Evolutionary conservation across 2,797 vertebrate species (phyloP).

Genomic region (Tiaroga cobitis): DNA sequence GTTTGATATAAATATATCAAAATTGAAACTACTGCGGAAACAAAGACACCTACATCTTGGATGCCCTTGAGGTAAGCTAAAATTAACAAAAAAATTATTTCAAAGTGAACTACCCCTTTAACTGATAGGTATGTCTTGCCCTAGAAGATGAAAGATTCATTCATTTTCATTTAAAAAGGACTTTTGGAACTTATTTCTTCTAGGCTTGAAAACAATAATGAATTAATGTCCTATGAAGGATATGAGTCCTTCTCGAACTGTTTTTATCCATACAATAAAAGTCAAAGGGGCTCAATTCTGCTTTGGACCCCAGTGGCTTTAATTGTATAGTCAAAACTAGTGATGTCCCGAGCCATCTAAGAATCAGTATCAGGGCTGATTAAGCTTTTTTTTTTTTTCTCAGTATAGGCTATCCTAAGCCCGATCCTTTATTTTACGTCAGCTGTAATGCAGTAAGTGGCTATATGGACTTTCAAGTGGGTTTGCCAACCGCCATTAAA

Average conservation of each 20-base stretch:
- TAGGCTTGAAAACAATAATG: background rate
- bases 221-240: background rate
- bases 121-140: background rate
- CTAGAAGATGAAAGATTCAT: background rate
- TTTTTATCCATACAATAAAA: background rate
- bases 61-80: no score
- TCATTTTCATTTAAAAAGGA: background rate
- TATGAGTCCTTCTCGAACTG: background rate
- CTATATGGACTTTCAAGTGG: background rate
- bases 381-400: background rate
- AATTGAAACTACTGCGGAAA: no score
- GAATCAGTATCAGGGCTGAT: background rate
- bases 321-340: background rate
- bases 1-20: no score
- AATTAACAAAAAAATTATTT: no score
- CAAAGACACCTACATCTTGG: no score
- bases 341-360: background rate
- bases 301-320: background rate
- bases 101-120: no score
- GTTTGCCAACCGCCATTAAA: background rate
- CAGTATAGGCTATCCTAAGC: background rate
- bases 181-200: background rate
- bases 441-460: background rate
- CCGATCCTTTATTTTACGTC: background rate
- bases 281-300: background rate